These are phyloP conservation scores for Leuctra nigra DNA, from an alignment of 2,888 invertebrate genomes.

Conservation along the genomic window DNA sequence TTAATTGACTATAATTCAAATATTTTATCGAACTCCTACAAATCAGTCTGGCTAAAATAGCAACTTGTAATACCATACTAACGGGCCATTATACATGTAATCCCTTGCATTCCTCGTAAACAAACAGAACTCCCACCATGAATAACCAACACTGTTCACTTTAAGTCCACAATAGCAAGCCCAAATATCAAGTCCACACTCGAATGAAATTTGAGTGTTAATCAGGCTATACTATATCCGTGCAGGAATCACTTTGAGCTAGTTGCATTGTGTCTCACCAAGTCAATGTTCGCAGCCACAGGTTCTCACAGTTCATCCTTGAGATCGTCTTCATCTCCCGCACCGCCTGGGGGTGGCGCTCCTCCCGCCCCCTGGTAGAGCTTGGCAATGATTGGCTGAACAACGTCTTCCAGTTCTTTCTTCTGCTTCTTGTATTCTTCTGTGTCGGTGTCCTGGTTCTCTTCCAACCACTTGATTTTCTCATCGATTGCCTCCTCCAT, in stretches of 20 bases:
- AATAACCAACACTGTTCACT: slow-evolving; percentile 4
- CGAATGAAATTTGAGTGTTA: background rate
- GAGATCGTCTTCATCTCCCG: slow-evolving; percentile 63
- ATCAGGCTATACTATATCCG: background rate
- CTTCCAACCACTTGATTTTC: slow-evolving; percentile 96
- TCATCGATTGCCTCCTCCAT: slow-evolving; percentile 96
- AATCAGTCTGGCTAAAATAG: background rate
- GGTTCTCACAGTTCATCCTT: slow-evolving; percentile 73
- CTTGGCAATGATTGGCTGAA: slow-evolving; percentile 96
- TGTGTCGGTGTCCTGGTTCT: slow-evolving; percentile 85
- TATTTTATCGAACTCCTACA: background rate
- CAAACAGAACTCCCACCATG: background rate
- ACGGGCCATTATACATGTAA: too few relatives aligned
- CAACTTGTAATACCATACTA: background rate
- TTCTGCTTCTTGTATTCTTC: slow-evolving; percentile 92
- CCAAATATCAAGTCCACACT: slow-evolving; percentile 1
- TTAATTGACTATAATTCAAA: too few relatives aligned
- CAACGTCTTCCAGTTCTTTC: slow-evolving; percentile 90
- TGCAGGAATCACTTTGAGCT: background rate
- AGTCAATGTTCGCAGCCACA: background rate
- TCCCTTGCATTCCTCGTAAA: too few relatives aligned
- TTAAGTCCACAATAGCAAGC: background rate
- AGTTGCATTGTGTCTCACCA: background rate
- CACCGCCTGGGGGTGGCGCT: slow-evolving; percentile 60
- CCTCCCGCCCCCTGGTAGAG: slow-evolving; percentile 85